These are phyloP conservation scores for Garra rufa DNA, from an alignment of 2,113 vertebrate genomes.

Conservation along the genomic window DNA sequence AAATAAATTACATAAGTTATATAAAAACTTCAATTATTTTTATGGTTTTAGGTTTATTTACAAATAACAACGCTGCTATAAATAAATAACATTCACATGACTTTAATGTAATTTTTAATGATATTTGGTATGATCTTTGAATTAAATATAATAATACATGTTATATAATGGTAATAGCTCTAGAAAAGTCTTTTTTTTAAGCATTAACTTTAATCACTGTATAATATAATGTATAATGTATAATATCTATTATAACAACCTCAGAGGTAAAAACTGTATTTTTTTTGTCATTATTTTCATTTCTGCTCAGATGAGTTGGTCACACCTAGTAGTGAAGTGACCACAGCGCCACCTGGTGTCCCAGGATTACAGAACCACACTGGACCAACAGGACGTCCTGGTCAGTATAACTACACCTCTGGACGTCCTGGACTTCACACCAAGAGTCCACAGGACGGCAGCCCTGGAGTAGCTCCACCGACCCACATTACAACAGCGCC, in stretches of 20 bases:
- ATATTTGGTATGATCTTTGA: background rate
- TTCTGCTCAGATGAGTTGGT: conserved; percentile 68
- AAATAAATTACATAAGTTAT: no score
- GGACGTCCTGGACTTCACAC: conserved; percentile 68
- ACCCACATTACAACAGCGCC: conserved; percentile 27
- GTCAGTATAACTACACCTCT: conserved; percentile 49
- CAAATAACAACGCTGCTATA: background rate
- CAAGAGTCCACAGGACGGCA: conserved; percentile 58
- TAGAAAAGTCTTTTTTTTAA: background rate
- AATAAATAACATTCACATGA: no score
- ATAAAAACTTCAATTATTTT: no score
- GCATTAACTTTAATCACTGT: background rate
- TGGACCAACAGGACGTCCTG: conserved; percentile 62
- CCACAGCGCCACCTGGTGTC: conserved; percentile 52
- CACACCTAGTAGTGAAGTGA: conserved; percentile 61
- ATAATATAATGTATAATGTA: background rate
- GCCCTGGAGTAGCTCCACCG: conserved; percentile 63
- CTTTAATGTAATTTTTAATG: no score
- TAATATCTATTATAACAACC: background rate
- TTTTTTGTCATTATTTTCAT: background rate
- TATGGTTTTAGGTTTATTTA: background rate
- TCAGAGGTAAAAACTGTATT: background rate
- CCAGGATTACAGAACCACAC: conserved; percentile 70
- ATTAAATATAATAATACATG: background rate
- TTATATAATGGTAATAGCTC: background rate